Conservation (phyloP, 2,113 vertebrate species). For the Mesocricetus auratus region DNA sequence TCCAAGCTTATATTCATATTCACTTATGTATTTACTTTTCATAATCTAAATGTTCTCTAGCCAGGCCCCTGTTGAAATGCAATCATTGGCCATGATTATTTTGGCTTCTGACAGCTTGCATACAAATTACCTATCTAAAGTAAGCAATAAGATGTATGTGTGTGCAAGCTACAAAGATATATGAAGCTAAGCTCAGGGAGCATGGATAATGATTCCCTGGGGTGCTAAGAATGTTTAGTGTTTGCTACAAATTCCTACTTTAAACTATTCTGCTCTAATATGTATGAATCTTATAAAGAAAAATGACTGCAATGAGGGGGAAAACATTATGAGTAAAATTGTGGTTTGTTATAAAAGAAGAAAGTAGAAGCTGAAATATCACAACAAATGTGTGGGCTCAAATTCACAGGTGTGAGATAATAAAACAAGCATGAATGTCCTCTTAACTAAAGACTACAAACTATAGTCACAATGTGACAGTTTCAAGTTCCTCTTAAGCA, state of each 20-base stretch:
- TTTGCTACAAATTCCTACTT: slow-evolving; percentile 36
- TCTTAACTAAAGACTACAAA: not conserved
- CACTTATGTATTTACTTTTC: not conserved
- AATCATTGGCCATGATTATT: not conserved
- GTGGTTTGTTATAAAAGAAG: not conserved
- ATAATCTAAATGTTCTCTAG: not conserved
- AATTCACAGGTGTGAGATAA: not conserved
- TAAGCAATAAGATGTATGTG: not conserved
- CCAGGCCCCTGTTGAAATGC: not conserved
- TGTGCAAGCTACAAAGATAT: not conserved
- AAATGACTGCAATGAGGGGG: not conserved
- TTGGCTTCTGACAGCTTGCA: not conserved
- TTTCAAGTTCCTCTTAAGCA: not conserved
- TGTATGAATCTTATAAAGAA: not conserved
- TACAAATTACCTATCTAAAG: not conserved
- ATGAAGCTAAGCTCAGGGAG: not conserved
- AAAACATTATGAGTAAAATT: not conserved
- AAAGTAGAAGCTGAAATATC: not conserved
- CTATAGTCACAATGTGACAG: not conserved
- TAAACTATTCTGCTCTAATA: not conserved
- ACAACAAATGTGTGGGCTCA: not conserved
- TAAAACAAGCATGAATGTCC: not conserved
- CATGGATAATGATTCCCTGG: not conserved
- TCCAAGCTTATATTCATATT: not conserved
- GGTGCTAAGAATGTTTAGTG: slow-evolving; percentile 9